phyloP scores from a whole-genome alignment of 1,140 invertebrate genomes.

The Zaprionus nigranus region DNA sequence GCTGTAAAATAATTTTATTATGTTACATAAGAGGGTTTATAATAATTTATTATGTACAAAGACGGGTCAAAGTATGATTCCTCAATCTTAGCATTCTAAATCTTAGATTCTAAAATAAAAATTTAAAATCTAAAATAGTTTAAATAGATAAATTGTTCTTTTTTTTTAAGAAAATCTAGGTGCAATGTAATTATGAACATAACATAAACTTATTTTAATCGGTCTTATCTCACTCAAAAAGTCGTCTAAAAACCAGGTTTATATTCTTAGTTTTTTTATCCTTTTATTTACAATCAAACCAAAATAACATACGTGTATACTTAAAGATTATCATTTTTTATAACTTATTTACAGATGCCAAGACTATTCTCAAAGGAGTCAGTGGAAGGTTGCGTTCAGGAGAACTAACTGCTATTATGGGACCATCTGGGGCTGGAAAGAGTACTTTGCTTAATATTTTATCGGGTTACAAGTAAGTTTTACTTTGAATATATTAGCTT shows the following conservation, averaged over 20 bases:
- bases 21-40: background rate
- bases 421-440: conserved; percentile 96
- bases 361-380: conserved; percentile 93
- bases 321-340: background rate
- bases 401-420: conserved; percentile 97
- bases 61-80: too few relatives aligned
- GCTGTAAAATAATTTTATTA: background rate
- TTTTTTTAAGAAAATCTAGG: too few relatives aligned
- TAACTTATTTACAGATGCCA: conserved; percentile 86
- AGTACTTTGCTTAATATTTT: conserved; percentile 95
- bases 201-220: too few relatives aligned
- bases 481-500: background rate
- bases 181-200: too few relatives aligned
- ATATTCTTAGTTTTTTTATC: background rate
- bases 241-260: background rate
- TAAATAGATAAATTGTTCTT: too few relatives aligned
- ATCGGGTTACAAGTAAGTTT: conserved; percentile 93
- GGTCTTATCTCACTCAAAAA: too few relatives aligned
- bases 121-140: too few relatives aligned
- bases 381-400: conserved; percentile 92
- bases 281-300: background rate
- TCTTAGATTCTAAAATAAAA: too few relatives aligned
- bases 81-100: too few relatives aligned
- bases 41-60: too few relatives aligned
- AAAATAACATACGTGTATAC: background rate